phyloP scores from a whole-genome alignment of 2,797 vertebrate species.

The Acanthurus leucopareius region DNA sequence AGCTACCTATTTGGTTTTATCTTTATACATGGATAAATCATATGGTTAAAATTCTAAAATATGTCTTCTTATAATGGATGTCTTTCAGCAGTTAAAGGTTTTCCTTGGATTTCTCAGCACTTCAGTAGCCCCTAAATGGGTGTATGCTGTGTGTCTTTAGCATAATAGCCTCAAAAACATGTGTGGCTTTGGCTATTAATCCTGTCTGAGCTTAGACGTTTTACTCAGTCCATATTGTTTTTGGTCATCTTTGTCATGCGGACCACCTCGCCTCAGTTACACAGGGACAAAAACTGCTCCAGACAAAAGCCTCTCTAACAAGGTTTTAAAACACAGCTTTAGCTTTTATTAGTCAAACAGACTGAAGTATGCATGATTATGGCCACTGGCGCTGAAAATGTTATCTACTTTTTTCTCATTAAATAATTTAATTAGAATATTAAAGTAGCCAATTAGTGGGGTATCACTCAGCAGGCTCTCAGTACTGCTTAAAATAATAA shows the following conservation, averaged over 20 bases:
- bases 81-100: constrained; percentile 12
- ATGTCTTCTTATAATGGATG: no score
- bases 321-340: background rate
- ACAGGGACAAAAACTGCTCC: background rate
- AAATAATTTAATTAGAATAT: constrained; percentile 1
- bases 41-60: background rate
- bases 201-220: constrained; percentile 20
- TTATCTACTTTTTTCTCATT: background rate
- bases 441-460: constrained; percentile 2
- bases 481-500: constrained; percentile 5
- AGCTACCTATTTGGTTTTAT: background rate
- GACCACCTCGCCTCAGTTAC: constrained; percentile 22
- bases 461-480: background rate
- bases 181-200: constrained; percentile 44
- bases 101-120: constrained; percentile 41
- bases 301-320: constrained; percentile 8
- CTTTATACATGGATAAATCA: background rate
- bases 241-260: constrained; percentile 28
- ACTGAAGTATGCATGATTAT: background rate
- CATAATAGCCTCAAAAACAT: constrained; percentile 52
- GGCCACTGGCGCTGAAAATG: background rate
- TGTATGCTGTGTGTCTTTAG: constrained; percentile 43
- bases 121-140: constrained; percentile 37
- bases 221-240: constrained; percentile 20
- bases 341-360: constrained; percentile 6